These are phyloP conservation scores for Alces alces DNA, from an alignment of 2,113 vertebrate species.

Conservation along the genomic window DNA sequence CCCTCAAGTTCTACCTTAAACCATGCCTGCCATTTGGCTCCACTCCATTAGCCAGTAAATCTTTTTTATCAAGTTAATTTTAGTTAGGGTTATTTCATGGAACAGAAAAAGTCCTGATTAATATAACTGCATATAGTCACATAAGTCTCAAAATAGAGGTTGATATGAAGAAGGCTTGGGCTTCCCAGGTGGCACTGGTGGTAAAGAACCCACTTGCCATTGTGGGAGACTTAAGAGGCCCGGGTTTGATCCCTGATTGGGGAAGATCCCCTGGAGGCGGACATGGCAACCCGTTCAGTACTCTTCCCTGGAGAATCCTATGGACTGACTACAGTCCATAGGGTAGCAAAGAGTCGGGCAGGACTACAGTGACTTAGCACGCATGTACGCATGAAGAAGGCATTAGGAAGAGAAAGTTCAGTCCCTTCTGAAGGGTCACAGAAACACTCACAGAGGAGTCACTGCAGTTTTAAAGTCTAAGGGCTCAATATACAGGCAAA, in stretches of 20 bases:
- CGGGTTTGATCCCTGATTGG: neutral
- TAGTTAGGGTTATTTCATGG: neutral
- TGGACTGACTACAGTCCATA: neutral
- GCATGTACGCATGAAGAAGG: rapidly evolving
- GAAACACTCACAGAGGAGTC: neutral
- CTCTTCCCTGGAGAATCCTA: neutral
- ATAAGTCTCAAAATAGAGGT: neutral
- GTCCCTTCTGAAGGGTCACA: neutral
- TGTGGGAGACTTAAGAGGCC: neutral
- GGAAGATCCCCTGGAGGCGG: neutral
- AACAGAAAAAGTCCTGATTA: neutral
- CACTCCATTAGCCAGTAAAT: neutral
- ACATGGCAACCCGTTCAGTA: neutral
- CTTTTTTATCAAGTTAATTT: neutral
- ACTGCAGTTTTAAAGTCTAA: neutral
- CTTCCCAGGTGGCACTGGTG: neutral
- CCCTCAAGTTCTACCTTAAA: neutral
- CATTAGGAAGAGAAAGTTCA: neutral
- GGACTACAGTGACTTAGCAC: neutral
- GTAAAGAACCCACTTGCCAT: neutral
- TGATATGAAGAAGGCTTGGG: neutral
- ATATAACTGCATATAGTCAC: neutral
- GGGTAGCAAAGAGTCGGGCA: neutral
- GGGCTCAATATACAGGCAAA: neutral
- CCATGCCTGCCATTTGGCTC: neutral